These are phyloP conservation scores for Agrypnia vestita DNA, from an alignment of 1,140 invertebrate genomes.

Conservation along the genomic window DNA sequence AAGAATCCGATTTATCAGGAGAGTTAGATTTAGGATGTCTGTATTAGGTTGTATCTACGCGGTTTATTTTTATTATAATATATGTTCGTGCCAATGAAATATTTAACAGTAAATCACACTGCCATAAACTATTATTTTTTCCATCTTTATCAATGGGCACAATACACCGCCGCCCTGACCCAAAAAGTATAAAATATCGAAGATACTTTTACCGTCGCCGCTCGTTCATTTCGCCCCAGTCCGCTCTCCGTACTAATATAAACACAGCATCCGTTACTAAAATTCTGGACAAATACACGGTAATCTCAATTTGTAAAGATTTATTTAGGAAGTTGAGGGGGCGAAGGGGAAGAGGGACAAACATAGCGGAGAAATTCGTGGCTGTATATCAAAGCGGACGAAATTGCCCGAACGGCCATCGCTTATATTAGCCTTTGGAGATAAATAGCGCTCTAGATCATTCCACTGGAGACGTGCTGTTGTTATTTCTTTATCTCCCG, in stretches of 20 bases:
- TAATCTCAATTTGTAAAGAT: conserved; percentile 37
- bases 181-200: conserved; percentile 18
- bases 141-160: not conserved
- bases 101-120: no score
- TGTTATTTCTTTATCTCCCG: conserved; percentile 25
- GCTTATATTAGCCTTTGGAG: conserved; percentile 18
- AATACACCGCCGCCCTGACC: not conserved
- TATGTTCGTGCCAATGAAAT: no score
- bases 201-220: not conserved
- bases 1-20: no score
- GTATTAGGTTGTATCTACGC: no score
- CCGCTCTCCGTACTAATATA: conserved; percentile 29
- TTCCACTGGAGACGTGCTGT: not conserved
- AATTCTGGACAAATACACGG: conserved; percentile 32
- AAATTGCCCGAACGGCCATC: conserved; percentile 25
- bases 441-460: conserved; percentile 31
- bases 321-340: conserved; percentile 21
- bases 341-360: not conserved
- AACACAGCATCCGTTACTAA: conserved; percentile 40
- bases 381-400: conserved; percentile 17
- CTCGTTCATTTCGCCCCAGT: not conserved
- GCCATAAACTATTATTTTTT: no score
- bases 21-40: no score
- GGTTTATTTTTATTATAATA: no score
- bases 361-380: conserved; percentile 18